Evolutionary conservation across 2,113 vertebrate species (phyloP).

Genomic region (Calidris pugnax): DNA sequence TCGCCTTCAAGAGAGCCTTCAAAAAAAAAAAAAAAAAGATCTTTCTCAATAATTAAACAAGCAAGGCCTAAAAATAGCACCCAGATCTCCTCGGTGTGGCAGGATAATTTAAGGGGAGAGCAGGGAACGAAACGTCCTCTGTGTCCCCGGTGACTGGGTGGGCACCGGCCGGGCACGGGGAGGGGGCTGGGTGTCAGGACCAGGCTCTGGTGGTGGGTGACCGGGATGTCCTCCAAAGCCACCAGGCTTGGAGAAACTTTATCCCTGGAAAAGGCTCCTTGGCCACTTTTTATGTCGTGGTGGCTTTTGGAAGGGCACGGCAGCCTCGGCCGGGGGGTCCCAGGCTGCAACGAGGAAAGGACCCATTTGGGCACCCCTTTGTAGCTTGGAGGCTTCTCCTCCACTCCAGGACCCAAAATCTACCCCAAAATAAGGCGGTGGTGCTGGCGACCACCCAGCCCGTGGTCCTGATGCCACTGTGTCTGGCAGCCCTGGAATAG

Average conservation of each 20-base stretch:
- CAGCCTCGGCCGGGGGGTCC: neutral
- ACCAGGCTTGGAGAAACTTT: neutral
- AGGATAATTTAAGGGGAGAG: conserved; percentile 33
- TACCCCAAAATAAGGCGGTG: neutral
- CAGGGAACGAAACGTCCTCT: neutral
- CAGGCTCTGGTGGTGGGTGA: neutral
- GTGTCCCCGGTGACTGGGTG: neutral
- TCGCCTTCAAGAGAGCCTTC: conserved; percentile 17
- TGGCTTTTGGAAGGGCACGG: neutral
- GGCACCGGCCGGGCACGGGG: rapidly evolving
- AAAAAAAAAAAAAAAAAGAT: neutral
- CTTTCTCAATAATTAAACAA: conserved; percentile 64
- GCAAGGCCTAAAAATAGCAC: conserved; percentile 49
- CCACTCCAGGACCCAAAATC: rapidly evolving
- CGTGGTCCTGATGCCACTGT: rapidly evolving
- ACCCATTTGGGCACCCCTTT: rapidly evolving
- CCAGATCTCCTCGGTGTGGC: neutral
- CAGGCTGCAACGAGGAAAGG: neutral
- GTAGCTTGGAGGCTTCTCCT: neutral
- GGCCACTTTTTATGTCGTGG: neutral
- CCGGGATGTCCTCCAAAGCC: neutral
- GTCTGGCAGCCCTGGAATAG: neutral
- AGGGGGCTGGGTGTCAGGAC: neutral
- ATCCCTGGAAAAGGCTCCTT: neutral
- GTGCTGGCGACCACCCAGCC: neutral